These are phyloP conservation scores for Babyrousa celebensis DNA, from an alignment of 2,797 vertebrate species.

Conservation along the genomic window DNA sequence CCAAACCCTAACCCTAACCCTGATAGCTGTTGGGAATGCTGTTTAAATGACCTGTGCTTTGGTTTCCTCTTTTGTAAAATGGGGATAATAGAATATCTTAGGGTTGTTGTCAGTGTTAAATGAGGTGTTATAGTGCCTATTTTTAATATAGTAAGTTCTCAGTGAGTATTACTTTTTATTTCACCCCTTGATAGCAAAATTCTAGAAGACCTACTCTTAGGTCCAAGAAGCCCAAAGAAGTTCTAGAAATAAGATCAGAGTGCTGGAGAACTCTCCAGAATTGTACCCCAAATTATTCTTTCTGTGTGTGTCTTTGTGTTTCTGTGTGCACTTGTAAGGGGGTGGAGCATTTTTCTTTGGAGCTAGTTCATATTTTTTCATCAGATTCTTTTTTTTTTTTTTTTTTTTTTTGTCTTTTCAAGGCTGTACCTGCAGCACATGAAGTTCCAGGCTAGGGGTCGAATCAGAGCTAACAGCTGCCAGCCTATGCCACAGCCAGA, in stretches of 20 bases:
- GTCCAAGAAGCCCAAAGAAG: background rate
- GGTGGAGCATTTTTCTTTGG: background rate
- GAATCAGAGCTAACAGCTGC: no score
- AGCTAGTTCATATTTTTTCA: background rate
- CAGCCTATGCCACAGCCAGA: no score
- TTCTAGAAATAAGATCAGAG: background rate
- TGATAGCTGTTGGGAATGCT: background rate
- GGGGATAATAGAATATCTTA: background rate
- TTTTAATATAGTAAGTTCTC: background rate
- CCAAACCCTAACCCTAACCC: background rate
- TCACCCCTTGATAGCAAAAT: background rate
- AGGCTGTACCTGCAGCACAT: no score
- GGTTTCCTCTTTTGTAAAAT: background rate
- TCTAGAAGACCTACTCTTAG: background rate
- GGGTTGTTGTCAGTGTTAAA: background rate
- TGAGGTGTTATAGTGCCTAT: background rate
- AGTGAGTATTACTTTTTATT: background rate
- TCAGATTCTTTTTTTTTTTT: no score
- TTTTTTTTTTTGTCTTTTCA: no score
- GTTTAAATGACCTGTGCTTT: background rate
- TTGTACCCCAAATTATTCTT: background rate
- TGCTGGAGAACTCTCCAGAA: constrained; percentile 13
- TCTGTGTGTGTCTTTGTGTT: background rate
- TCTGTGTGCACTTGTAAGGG: background rate
- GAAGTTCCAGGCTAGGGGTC: no score